Evolutionary conservation across 2,797 vertebrate species (phyloP).

Genomic region (Parauchenoglanis punctatus): DNA sequence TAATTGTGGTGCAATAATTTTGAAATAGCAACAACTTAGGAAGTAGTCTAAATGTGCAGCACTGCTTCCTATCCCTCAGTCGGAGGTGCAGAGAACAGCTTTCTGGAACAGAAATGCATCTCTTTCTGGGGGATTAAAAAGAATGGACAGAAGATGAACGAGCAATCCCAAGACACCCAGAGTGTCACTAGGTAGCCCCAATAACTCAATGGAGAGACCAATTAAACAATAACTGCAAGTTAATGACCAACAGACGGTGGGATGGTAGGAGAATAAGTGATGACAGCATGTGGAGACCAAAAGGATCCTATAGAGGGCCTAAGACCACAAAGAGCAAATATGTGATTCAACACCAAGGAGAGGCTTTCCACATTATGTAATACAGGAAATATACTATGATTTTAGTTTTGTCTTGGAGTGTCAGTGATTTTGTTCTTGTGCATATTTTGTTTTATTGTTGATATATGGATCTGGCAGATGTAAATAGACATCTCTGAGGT

Average conservation of each 20-base stretch:
- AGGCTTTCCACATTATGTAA: neutral
- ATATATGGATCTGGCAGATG: neutral
- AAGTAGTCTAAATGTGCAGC: neutral
- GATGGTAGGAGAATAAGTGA: constrained; percentile 31
- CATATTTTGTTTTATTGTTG: neutral
- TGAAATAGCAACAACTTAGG: neutral
- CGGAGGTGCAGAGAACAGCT: neutral
- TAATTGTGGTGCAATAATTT: neutral
- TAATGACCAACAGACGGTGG: constrained; percentile 59
- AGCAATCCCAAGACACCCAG: constrained; percentile 46
- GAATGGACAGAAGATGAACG: constrained; percentile 47
- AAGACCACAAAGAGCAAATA: neutral
- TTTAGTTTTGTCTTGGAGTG: neutral
- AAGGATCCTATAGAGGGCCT: neutral
- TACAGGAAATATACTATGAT: neutral
- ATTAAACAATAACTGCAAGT: constrained; percentile 60
- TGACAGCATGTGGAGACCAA: neutral
- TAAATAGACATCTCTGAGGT: constrained; percentile 14
- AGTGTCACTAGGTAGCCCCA: constrained; percentile 36
- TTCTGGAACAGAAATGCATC: constrained; percentile 24
- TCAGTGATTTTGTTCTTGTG: neutral
- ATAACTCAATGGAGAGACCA: constrained; percentile 39
- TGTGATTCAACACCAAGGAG: neutral
- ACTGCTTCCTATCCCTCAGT: neutral
- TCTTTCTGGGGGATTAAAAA: constrained; percentile 35